A percentile compares a stretch with the other conserved stretches of the same genome.
phyloP scores from a whole-genome alignment of 2,797 vertebrate genomes.

The Poeciliopsis turneri region DNA sequence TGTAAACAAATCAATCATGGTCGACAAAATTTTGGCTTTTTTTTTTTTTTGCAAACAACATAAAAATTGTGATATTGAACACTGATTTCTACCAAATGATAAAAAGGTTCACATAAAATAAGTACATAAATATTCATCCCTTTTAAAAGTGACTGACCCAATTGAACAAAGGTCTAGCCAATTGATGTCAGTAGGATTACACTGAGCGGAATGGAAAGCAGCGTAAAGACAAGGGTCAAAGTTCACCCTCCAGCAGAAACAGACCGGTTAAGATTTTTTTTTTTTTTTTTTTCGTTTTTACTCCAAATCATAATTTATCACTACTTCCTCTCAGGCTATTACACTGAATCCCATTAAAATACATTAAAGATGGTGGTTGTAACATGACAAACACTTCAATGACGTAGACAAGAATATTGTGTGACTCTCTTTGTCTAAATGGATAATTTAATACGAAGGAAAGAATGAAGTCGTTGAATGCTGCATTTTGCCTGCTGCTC shows the following conservation, averaged over 20 bases:
- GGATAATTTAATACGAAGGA: background rate
- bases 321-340: background rate
- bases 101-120: background rate
- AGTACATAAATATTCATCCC: background rate
- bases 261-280: no score
- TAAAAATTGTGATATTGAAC: background rate
- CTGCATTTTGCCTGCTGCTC: constrained; percentile 20
- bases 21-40: background rate
- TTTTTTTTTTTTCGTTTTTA: no score
- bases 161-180: background rate
- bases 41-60: background rate
- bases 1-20: background rate
- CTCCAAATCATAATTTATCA: background rate
- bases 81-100: background rate
- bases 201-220: background rate
- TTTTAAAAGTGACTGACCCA: background rate
- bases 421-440: background rate
- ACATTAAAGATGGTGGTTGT: background rate
- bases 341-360: background rate
- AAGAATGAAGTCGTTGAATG: constrained; percentile 6
- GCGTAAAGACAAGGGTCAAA: background rate
- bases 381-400: background rate
- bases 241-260: no score
- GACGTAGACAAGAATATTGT: background rate
- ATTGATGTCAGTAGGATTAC: background rate